A percentile compares a stretch with the other conserved stretches of the same genome.
phyloP scores from a whole-genome alignment of 1,140 invertebrate genomes.

The Dermatophagoides farinae region DNA sequence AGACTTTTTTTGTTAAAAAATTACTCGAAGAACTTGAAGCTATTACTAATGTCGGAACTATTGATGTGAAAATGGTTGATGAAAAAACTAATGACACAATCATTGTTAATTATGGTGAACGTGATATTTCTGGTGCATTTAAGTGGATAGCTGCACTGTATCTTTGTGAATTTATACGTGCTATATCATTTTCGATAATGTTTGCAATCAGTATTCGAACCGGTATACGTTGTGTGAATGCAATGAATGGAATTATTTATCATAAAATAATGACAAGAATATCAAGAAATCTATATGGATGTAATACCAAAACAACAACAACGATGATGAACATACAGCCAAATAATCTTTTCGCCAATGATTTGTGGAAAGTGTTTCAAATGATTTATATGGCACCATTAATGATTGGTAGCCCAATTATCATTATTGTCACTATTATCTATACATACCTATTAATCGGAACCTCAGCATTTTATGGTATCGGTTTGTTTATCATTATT shows the following conservation, averaged over 20 bases:
- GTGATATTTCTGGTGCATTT: constrained; percentile 25
- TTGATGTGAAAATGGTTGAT: not conserved
- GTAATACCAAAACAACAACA: not conserved
- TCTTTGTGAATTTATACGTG: constrained; percentile 34
- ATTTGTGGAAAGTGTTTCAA: constrained; percentile 42
- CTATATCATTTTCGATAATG: constrained; percentile 35
- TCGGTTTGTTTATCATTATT: constrained; percentile 39
- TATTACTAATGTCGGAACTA: constrained; percentile 17
- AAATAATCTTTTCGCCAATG: constrained; percentile 40
- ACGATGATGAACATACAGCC: constrained; percentile 25
- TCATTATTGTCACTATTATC: constrained; percentile 33
- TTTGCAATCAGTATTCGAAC: constrained; percentile 36
- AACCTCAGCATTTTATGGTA: constrained; percentile 36
- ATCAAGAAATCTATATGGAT: too few species aligned
- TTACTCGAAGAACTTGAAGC: constrained; percentile 33
- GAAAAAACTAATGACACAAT: not conserved
- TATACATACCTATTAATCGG: constrained; percentile 41
- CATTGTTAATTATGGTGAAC: not conserved
- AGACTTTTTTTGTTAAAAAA: constrained; percentile 36
- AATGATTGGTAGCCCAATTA: constrained; percentile 40
- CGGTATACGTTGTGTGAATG: constrained; percentile 16
- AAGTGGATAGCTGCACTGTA: constrained; percentile 32
- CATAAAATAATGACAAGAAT: constrained; percentile 34
- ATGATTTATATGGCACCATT: constrained; percentile 37
- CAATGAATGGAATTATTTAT: constrained; percentile 35